Evolutionary conservation across 2,797 vertebrate species (phyloP).

Genomic region (Sebastes melanostomus): DNA sequence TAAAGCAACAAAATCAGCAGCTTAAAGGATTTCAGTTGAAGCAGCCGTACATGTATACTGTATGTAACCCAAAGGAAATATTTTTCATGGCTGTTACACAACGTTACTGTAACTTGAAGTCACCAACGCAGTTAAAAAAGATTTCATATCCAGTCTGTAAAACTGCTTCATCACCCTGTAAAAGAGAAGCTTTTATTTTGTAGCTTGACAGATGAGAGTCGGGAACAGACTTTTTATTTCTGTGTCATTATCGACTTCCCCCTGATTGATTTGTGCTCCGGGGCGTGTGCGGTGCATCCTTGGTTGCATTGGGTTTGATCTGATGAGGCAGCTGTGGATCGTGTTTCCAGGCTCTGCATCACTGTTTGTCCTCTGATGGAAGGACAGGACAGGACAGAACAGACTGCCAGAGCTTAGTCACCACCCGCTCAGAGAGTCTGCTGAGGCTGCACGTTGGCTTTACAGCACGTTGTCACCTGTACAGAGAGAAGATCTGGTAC

Average conservation of each 20-base stretch:
- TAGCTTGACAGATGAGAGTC: background rate
- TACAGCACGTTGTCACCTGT: background rate
- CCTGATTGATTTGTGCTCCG: background rate
- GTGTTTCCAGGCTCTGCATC: background rate
- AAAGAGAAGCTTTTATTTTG: background rate
- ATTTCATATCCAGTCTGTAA: background rate
- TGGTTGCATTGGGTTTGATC: background rate
- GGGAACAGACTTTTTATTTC: background rate
- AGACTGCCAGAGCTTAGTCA: background rate
- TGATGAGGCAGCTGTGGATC: conserved; percentile 17
- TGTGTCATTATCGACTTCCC: background rate
- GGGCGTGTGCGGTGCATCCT: background rate
- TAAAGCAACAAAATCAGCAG: background rate
- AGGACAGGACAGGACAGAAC: background rate
- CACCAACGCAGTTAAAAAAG: background rate
- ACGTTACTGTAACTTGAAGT: background rate
- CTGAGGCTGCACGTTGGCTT: background rate
- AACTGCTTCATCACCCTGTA: background rate
- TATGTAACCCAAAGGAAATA: background rate
- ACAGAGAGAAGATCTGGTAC: background rate
- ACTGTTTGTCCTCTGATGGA: conserved; percentile 27
- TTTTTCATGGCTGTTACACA: background rate
- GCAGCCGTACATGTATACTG: background rate
- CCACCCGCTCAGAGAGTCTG: background rate
- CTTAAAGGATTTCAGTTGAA: background rate